A percentile compares a stretch with the other conserved stretches of the same genome.
phyloP scores from a whole-genome alignment of 1,140 invertebrate species.

The Drosophila sulfurigaster region DNA sequence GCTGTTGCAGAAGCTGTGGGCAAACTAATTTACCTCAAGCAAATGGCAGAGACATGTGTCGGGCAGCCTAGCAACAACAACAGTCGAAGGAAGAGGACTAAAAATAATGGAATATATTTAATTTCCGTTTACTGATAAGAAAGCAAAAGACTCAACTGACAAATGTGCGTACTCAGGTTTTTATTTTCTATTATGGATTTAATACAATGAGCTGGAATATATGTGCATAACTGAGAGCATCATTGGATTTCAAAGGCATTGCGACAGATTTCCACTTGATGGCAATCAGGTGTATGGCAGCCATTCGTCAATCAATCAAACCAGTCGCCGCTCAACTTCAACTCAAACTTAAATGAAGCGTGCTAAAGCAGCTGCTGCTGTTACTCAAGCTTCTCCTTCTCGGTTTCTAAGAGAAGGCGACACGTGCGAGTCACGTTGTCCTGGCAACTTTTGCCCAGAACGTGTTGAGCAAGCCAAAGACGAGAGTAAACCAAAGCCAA shows the following conservation, averaged over 20 bases:
- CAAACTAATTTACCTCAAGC: constrained; percentile 57
- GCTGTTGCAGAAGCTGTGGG: constrained; percentile 17
- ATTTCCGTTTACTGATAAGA: constrained; percentile 63
- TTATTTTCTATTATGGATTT: constrained; percentile 21
- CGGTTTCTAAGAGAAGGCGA: constrained; percentile 26
- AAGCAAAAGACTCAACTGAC: constrained; percentile 28
- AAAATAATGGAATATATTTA: constrained; percentile 72
- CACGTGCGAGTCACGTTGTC: constrained; percentile 46
- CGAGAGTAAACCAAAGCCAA: constrained; percentile 12
- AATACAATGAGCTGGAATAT: constrained; percentile 18
- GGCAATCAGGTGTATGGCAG: constrained; percentile 38
- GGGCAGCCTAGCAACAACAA: constrained; percentile 8
- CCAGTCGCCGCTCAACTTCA: too few relatives aligned
- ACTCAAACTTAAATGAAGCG: constrained; percentile 34
- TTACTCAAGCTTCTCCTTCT: neutral
- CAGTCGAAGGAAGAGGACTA: neutral
- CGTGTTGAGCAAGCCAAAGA: constrained; percentile 21
- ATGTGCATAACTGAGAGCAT: constrained; percentile 28
- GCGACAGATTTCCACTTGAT: constrained; percentile 40
- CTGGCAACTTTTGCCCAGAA: constrained; percentile 15
- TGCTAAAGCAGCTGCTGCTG: constrained; percentile 18
- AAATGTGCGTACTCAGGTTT: constrained; percentile 39
- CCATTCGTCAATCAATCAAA: constrained; percentile 55
- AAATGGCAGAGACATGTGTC: constrained; percentile 68
- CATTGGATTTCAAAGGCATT: constrained; percentile 59